Conservation (phyloP, 2,888 invertebrate genomes). For the Pegoplata infirma region DNA sequence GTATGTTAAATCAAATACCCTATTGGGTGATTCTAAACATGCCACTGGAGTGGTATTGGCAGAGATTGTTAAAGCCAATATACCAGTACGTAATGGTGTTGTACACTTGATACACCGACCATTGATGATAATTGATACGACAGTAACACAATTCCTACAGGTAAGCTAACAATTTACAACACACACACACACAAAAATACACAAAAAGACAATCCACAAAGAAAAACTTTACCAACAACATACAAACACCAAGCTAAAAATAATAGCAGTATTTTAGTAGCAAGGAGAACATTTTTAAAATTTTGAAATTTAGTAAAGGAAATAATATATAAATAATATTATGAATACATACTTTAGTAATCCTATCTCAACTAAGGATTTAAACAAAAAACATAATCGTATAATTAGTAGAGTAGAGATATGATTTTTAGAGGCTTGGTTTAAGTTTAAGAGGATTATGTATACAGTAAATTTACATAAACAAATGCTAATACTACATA, state of each 20-base stretch:
- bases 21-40: constrained; percentile 87
- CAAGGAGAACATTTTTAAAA: too few species aligned
- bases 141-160: constrained; percentile 90
- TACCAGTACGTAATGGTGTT: constrained; percentile 94
- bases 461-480: neutral
- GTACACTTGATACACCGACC: constrained; percentile 95
- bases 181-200: constrained; percentile 6
- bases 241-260: neutral
- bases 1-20: constrained; percentile 91
- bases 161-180: constrained; percentile 79
- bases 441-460: neutral
- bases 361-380: neutral
- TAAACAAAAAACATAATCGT: too few species aligned
- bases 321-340: neutral
- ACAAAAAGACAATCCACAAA: neutral
- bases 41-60: constrained; percentile 91
- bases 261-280: neutral
- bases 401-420: neutral
- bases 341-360: neutral
- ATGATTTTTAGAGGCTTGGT: neutral
- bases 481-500: neutral
- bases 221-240: constrained; percentile 7
- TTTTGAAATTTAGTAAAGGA: neutral
- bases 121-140: constrained; percentile 94
- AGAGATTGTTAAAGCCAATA: constrained; percentile 92